Percentiles rank a stretch among this genome's conserved stretches.
These are phyloP conservation scores for Cremastinae sp. DNA, from an alignment of 2,888 invertebrate species.

Conservation along the genomic window DNA sequence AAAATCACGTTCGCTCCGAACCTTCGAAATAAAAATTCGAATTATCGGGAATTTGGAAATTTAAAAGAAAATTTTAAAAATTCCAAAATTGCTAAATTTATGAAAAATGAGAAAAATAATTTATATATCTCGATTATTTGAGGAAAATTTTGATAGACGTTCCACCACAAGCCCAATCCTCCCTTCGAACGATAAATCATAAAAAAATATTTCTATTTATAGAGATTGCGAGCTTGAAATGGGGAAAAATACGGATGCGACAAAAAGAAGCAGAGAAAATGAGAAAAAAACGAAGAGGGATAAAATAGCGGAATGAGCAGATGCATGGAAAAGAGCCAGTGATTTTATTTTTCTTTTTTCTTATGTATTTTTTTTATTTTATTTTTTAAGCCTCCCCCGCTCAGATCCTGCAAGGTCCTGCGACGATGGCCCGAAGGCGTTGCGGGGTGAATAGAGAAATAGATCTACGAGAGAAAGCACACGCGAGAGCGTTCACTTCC, in stretches of 20 bases:
- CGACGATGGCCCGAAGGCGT: constrained; percentile 68
- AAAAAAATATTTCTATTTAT: too few relatives aligned
- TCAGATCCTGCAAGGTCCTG: constrained; percentile 35
- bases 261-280: constrained; percentile 2
- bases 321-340: constrained; percentile 62
- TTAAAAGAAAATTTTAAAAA: too few relatives aligned
- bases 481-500: constrained; percentile 65
- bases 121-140: too few relatives aligned
- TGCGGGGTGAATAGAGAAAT: constrained; percentile 66
- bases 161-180: too few relatives aligned
- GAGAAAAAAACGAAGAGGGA: constrained; percentile 13
- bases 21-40: too few relatives aligned
- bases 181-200: too few relatives aligned
- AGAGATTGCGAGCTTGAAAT: too few relatives aligned
- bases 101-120: too few relatives aligned
- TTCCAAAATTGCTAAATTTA: too few relatives aligned
- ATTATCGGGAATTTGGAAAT: too few relatives aligned
- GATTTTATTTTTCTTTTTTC: constrained; percentile 65
- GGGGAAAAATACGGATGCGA: constrained; percentile 29
- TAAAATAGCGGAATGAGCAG: constrained; percentile 53
- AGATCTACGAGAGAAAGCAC: constrained; percentile 50
- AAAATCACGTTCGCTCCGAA: neutral
- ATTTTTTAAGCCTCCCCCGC: constrained; percentile 41
- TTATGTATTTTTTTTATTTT: constrained; percentile 25
- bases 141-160: too few relatives aligned